Evolutionary conservation across 1,140 invertebrate genomes (phyloP).

Genomic region (Neodiprion virginianus): DNA sequence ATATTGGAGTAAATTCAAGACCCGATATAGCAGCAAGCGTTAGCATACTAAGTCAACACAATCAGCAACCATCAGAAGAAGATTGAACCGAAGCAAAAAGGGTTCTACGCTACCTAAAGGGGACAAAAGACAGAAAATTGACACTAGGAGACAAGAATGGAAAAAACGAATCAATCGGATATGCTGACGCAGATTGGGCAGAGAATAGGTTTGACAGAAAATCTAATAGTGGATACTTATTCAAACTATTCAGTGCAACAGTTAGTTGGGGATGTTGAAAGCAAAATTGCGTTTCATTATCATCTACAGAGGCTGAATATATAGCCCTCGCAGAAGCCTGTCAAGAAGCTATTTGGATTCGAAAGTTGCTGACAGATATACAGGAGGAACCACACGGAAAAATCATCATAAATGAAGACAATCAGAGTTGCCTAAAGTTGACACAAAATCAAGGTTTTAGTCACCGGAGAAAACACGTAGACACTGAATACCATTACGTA

Average conservation of each 20-base stretch:
- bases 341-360: slow-evolving; percentile 30
- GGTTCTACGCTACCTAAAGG: slow-evolving; percentile 32
- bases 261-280: slow-evolving; percentile 30
- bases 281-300: slow-evolving; percentile 31
- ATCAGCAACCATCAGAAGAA: slow-evolving; percentile 29
- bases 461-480: slow-evolving; percentile 30
- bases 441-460: slow-evolving; percentile 31
- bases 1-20: slow-evolving; percentile 42
- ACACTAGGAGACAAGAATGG: slow-evolving; percentile 16
- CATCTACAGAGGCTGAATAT: slow-evolving; percentile 37
- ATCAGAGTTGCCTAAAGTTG: slow-evolving; percentile 34
- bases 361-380: slow-evolving; percentile 28
- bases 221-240: slow-evolving; percentile 33
- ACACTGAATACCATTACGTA: slow-evolving; percentile 29
- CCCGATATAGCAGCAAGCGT: slow-evolving; percentile 52
- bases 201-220: slow-evolving; percentile 27
- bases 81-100: slow-evolving; percentile 26
- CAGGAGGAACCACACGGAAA: slow-evolving; percentile 11
- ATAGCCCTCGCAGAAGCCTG: slow-evolving; percentile 28
- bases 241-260: slow-evolving; percentile 23
- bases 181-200: slow-evolving; percentile 34
- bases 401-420: slow-evolving; percentile 30
- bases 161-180: slow-evolving; percentile 15
- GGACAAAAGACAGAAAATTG: slow-evolving; percentile 24
- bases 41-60: slow-evolving; percentile 39